Percentiles rank a stretch among this genome's conserved stretches.
Conservation (phyloP, 2,888 invertebrate species). For the Epicampocera succincta region DNA sequence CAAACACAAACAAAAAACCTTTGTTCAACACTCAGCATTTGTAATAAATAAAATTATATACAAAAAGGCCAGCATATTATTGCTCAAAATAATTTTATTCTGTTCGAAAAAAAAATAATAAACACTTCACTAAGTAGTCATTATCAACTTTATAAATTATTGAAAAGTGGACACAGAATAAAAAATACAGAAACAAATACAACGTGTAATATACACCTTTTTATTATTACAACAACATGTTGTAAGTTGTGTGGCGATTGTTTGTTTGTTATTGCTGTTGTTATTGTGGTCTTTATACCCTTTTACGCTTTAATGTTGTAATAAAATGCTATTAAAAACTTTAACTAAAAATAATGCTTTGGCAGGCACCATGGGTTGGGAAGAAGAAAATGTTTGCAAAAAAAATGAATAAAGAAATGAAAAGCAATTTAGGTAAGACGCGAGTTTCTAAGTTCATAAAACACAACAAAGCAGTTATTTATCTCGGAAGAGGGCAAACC, state of each 20-base stretch:
- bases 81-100: constrained; percentile 57
- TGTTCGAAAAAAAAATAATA: constrained; percentile 48
- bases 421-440: no score
- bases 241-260: constrained; percentile 7
- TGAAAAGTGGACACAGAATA: constrained; percentile 41
- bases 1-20: not conserved
- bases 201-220: constrained; percentile 48
- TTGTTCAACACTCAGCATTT: constrained; percentile 12
- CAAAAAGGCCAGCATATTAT: constrained; percentile 49
- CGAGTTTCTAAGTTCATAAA: no score
- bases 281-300: constrained; percentile 48
- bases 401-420: no score
- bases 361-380: constrained; percentile 15
- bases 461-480: no score
- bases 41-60: constrained; percentile 52
- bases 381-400: no score
- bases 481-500: no score
- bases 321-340: constrained; percentile 46
- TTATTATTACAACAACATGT: constrained; percentile 48
- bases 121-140: constrained; percentile 61
- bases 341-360: constrained; percentile 12
- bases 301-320: constrained; percentile 54
- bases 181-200: constrained; percentile 39
- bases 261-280: constrained; percentile 19
- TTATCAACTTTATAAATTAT: constrained; percentile 60